phyloP scores from a whole-genome alignment of 2,888 invertebrate genomes.

The Cynaeus angustus region DNA sequence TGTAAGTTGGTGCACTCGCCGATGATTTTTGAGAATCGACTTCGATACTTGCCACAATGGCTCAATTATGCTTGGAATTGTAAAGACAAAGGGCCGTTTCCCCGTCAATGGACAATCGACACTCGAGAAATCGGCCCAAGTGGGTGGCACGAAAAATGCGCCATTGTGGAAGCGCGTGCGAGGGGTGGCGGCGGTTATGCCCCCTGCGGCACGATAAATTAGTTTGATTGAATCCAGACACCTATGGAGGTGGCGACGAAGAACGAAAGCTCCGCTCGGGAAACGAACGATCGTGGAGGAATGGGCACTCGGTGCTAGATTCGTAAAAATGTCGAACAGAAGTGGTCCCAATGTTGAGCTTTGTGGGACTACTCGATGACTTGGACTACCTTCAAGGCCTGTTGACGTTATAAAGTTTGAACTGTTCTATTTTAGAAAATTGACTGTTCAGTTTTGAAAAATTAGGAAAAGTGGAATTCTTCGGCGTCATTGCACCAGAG shows the following conservation, averaged over 20 bases:
- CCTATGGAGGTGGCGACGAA: conserved; percentile 35
- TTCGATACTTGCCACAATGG: conserved; percentile 31
- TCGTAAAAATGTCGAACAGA: too few relatives aligned
- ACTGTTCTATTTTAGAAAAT: too few relatives aligned
- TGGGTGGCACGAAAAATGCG: conserved; percentile 46
- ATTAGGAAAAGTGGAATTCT: too few relatives aligned
- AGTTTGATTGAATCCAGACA: conserved; percentile 53
- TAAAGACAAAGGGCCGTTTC: conserved; percentile 41
- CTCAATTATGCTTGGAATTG: conserved; percentile 32
- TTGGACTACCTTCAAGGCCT: too few relatives aligned
- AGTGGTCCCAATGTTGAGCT: too few relatives aligned
- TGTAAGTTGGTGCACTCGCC: conserved; percentile 6
- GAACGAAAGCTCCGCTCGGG: conserved; percentile 5
- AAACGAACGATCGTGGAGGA: too few relatives aligned
- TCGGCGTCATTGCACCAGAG: too few relatives aligned
- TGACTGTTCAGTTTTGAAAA: too few relatives aligned
- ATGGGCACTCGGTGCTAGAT: too few relatives aligned
- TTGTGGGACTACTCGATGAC: too few relatives aligned
- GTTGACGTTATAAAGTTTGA: too few relatives aligned
- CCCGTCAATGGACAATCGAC: conserved; percentile 35
- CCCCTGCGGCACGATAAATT: conserved; percentile 56
- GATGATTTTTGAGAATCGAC: conserved; percentile 44
- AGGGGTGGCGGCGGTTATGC: conserved; percentile 49
- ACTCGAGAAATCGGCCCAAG: conserved; percentile 33
- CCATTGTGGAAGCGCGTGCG: conserved; percentile 41